Conservation (phyloP, 2,888 invertebrate species). For the Agrotis segetum region DNA sequence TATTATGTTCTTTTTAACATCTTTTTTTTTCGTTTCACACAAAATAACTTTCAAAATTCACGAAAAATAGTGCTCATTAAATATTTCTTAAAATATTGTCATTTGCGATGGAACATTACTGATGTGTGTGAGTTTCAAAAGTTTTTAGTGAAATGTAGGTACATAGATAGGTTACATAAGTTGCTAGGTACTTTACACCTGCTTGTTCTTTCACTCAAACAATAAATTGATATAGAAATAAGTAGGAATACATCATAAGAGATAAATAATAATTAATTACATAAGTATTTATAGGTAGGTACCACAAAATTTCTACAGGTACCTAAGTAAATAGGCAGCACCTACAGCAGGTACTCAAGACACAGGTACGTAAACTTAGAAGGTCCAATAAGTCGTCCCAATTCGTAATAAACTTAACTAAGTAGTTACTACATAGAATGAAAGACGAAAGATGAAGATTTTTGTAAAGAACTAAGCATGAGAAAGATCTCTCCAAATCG, state of each 20-base stretch:
- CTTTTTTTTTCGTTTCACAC: slow-evolving; percentile 51
- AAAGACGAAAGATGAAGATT: slow-evolving; percentile 35
- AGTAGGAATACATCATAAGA: slow-evolving; percentile 19
- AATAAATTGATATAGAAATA: slow-evolving; percentile 15
- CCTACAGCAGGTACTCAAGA: not conserved
- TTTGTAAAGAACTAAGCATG: not conserved
- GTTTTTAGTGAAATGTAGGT: slow-evolving; percentile 19
- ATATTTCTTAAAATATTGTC: slow-evolving; percentile 82
- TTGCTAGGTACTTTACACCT: not conserved
- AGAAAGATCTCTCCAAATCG: not conserved
- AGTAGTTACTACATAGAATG: slow-evolving; percentile 28
- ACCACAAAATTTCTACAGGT: not conserved
- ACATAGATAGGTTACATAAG: not conserved
- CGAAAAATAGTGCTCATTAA: slow-evolving; percentile 82
- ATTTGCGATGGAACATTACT: slow-evolving; percentile 67
- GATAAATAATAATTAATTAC: slow-evolving; percentile 12
- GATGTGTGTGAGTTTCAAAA: slow-evolving; percentile 42
- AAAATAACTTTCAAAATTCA: slow-evolving; percentile 68
- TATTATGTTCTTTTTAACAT: slow-evolving; percentile 32
- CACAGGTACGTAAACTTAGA: not conserved
- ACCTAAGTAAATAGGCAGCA: slow-evolving; percentile 10
- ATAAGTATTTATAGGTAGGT: slow-evolving; percentile 8
- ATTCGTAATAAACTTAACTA: not conserved
- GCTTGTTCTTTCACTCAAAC: slow-evolving; percentile 19
- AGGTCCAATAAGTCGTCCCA: slow-evolving; percentile 1